Evolutionary conservation across 1,140 invertebrate genomes (phyloP), one percentile per base, ranked within the genome.

Genomic region (Coelopa frigida): DNA sequence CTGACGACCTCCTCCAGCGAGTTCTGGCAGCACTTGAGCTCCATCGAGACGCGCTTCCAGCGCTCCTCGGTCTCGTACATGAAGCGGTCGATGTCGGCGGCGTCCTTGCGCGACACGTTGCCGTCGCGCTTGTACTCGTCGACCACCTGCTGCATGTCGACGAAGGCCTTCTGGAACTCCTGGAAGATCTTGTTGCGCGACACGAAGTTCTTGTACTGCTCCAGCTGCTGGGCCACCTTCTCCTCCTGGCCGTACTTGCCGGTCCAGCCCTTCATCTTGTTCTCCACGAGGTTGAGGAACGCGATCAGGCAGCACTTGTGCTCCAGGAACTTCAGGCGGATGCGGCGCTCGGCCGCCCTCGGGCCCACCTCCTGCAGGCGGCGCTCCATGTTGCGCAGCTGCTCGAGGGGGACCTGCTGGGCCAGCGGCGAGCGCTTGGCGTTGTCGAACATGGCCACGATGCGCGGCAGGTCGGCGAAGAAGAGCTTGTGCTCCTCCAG

Each of bases 241-340:
- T 90, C 82, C 57, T 90, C 81, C 8, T 76, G 73, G 14, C 89
- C 89, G 65, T 92, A 94, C 70, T 94, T 95, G 1, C 83, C 79
- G 48, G 83, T 89, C 92, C 92, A 96, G 29, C 78, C 73, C 66
- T 84, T 83, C 49, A 95, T 72, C 72, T 94, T 94, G 24, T 81
- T 84, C 73, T 95, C 91, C 29, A 92, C 85, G 37, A 91, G 74
- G 61, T 87, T 85, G 21, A 95, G 78, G 71, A 94, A 92, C 35
- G 89, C 89, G 51, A 95, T 83, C 49, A 93, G 78, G 71, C 89
- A 93, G 71, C 88, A 92, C 73, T 91, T 91, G 66, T 93, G 89
- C 72, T 93, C 89, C 39, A 93, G 75, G 73, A 88, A 93, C 66
- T 92, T 91, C 53, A 94, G 75, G 61, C 80, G 80, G 11, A 89